A percentile compares a stretch with the other conserved stretches of the same genome.
Evolutionary conservation across 2,888 invertebrate species (phyloP).

Genomic region (Polyommatus icarus): DNA sequence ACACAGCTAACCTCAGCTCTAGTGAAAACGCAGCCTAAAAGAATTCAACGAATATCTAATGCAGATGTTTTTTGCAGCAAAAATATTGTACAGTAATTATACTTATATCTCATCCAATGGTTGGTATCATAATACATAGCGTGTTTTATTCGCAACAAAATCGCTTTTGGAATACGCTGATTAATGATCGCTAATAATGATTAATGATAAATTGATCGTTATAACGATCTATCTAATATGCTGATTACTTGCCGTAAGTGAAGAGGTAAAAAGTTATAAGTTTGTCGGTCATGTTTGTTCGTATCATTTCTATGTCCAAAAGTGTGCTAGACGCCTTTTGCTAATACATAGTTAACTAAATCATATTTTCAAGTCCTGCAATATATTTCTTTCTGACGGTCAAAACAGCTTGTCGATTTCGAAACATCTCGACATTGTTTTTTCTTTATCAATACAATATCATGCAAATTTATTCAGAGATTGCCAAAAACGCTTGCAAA

Average conservation of each 20-base stretch:
- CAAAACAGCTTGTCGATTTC: neutral
- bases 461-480: slow-evolving; percentile 1
- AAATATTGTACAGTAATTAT: too few relatives aligned
- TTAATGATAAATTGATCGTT: neutral
- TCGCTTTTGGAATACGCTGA: neutral
- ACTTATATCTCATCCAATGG: too few relatives aligned
- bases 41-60: too few relatives aligned
- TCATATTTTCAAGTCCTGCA: neutral
- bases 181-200: slow-evolving; percentile 1
- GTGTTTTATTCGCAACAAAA: neutral
- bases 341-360: too few relatives aligned
- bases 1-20: too few relatives aligned
- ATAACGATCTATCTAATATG: neutral
- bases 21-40: too few relatives aligned
- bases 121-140: neutral
- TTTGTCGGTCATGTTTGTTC: neutral
- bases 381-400: neutral
- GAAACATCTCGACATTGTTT: neutral
- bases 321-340: too few relatives aligned
- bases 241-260: neutral
- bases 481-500: neutral
- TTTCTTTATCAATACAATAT: neutral
- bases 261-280: neutral
- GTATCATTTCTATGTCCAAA: neutral
- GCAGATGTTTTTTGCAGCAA: too few relatives aligned